These are phyloP conservation scores for Characodon lateralis DNA, from an alignment of 2,797 vertebrate species.

Conservation along the genomic window DNA sequence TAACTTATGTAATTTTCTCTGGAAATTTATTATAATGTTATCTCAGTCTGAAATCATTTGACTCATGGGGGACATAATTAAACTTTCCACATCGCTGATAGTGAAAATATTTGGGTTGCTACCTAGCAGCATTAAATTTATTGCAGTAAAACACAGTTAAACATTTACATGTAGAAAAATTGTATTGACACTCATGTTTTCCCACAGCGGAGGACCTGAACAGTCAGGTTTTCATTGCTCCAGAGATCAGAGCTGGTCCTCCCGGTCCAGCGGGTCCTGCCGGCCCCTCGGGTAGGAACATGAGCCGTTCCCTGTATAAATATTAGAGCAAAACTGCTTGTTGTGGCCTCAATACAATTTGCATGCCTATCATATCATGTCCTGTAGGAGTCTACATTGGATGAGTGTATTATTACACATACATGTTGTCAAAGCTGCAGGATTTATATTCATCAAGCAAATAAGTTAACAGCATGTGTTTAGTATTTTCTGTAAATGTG, in stretches of 20 bases:
- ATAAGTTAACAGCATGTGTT: background rate
- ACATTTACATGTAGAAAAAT: background rate
- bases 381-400: background rate
- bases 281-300: conserved; percentile 68
- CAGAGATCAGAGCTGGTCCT: conserved; percentile 46
- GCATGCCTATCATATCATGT: background rate
- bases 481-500: background rate
- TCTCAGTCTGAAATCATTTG: background rate
- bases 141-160: background rate
- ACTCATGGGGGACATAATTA: conserved; percentile 13
- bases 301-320: background rate
- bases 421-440: background rate
- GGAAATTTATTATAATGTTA: conserved; percentile 7
- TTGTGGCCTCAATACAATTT: background rate
- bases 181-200: conserved; percentile 1
- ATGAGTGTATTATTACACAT: background rate
- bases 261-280: conserved; percentile 64
- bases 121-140: conserved; percentile 1
- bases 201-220: conserved; percentile 45
- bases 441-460: conserved; percentile 2
- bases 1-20: conserved; percentile 4
- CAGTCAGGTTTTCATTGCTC: conserved; percentile 7
- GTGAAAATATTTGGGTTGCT: conserved; percentile 22
- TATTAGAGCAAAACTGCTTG: background rate
- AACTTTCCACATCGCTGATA: background rate